A percentile compares a stretch with the other conserved stretches of the same genome.
Evolutionary conservation across 2,888 invertebrate genomes (phyloP).

Genomic region (Gibbula magus): DNA sequence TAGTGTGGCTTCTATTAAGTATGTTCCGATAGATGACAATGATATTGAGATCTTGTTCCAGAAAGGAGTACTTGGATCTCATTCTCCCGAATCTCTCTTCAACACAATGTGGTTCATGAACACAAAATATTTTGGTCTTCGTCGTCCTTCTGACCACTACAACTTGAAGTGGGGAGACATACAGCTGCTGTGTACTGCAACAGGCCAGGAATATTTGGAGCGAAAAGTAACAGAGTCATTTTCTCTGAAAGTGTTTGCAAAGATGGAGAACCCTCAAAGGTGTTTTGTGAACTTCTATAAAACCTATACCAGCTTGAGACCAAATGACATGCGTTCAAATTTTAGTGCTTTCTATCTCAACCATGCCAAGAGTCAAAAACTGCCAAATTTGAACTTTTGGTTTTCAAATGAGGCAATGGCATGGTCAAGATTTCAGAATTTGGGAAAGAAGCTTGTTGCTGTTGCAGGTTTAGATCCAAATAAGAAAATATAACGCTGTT

Average conservation of each 20-base stretch:
- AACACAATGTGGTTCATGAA: conserved; percentile 25
- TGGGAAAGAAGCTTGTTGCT: not conserved
- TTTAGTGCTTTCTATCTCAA: not conserved
- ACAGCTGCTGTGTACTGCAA: not conserved
- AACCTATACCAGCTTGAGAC: not conserved
- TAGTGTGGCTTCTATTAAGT: not conserved
- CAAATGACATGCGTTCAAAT: not conserved
- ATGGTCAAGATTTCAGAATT: not conserved
- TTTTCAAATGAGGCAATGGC: not conserved
- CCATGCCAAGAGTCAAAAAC: not conserved
- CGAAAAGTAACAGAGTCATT: not conserved
- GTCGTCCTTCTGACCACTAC: conserved; percentile 13
- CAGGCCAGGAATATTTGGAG: conserved; percentile 3
- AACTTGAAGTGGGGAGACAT: conserved; percentile 16
- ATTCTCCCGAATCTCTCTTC: conserved; percentile 11
- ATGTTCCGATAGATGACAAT: not conserved
- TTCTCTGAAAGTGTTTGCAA: conserved; percentile 4
- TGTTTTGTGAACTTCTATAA: conserved; percentile 15
- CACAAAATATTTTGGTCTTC: not conserved
- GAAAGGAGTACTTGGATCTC: not conserved
- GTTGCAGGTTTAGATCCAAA: not conserved
- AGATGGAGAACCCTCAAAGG: not conserved
- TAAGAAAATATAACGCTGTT: not conserved
- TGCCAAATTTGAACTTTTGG: not conserved
- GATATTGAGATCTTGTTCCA: conserved; percentile 22